A percentile compares a stretch with the other conserved stretches of the same genome.
Conservation (phyloP, 2,888 invertebrate species). For the Andrena camellia region DNA sequence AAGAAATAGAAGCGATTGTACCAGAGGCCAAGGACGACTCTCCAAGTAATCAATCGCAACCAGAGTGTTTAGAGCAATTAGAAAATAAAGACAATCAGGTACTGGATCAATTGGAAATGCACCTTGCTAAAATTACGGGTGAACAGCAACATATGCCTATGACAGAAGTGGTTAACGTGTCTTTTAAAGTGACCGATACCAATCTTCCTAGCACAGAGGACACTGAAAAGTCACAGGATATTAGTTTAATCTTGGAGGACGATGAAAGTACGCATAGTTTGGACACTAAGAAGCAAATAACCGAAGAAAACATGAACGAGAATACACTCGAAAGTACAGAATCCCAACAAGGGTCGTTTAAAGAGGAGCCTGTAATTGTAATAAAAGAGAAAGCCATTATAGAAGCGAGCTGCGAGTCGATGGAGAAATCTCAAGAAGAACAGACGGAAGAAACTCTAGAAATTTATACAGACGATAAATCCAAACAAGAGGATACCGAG, state of each 20-base stretch:
- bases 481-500: constrained; percentile 69
- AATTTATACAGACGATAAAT: constrained; percentile 52
- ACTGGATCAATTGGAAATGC: constrained; percentile 76
- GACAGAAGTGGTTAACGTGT: constrained; percentile 71
- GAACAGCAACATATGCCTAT: constrained; percentile 74
- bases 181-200: constrained; percentile 73
- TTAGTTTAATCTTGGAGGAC: constrained; percentile 78
- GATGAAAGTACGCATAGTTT: constrained; percentile 73
- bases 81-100: constrained; percentile 62
- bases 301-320: constrained; percentile 66
- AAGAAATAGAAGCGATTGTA: constrained; percentile 57
- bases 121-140: constrained; percentile 78
- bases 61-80: constrained; percentile 48
- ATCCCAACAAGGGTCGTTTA: constrained; percentile 71
- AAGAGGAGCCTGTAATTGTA: constrained; percentile 62
- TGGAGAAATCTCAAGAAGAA: constrained; percentile 64
- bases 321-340: constrained; percentile 71
- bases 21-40: constrained; percentile 45
- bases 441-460: constrained; percentile 60
- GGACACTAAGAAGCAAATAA: constrained; percentile 72
- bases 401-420: constrained; percentile 56
- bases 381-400: constrained; percentile 67
- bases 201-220: constrained; percentile 76
- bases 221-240: constrained; percentile 78
- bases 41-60: constrained; percentile 51